phyloP scores from a whole-genome alignment of 2,113 vertebrate species.

The Planiliza haematocheilus region DNA sequence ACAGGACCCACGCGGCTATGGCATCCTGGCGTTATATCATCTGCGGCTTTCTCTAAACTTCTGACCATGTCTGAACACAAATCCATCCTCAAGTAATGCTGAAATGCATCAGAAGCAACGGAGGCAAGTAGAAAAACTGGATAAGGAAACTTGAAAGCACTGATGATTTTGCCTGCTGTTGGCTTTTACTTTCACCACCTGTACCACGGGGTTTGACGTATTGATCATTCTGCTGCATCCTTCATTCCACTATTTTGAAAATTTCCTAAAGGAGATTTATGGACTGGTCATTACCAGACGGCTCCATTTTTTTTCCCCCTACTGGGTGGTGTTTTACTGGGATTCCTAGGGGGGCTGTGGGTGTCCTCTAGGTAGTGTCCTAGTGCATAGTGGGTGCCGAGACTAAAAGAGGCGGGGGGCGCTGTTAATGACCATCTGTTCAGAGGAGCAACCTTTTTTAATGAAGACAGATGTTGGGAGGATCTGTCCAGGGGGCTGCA shows the following conservation, averaged over 20 bases:
- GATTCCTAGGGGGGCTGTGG: slow-evolving; percentile 47
- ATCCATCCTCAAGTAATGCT: too few species aligned
- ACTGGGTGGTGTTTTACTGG: slow-evolving; percentile 36
- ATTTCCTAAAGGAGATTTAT: slow-evolving; percentile 61
- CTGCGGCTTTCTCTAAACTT: too few species aligned
- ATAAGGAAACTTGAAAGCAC: slow-evolving; percentile 10
- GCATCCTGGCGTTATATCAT: slow-evolving; percentile 24
- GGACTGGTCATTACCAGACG: slow-evolving; percentile 66
- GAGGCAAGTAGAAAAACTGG: slow-evolving; percentile 2
- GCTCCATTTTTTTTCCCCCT: slow-evolving; percentile 46
- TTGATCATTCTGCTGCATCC: slow-evolving; percentile 49
- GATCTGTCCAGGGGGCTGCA: slow-evolving; percentile 74
- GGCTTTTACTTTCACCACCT: background rate
- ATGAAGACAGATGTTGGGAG: slow-evolving; percentile 83
- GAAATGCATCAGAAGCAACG: too few species aligned
- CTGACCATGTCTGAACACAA: too few species aligned
- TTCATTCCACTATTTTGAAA: slow-evolving; percentile 52
- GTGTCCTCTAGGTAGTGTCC: slow-evolving; percentile 81
- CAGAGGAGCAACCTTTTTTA: slow-evolving; percentile 78
- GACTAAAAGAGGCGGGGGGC: slow-evolving; percentile 42
- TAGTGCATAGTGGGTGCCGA: slow-evolving; percentile 61
- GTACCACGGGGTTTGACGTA: slow-evolving; percentile 34
- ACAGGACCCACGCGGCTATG: slow-evolving; percentile 20
- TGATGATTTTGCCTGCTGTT: background rate
- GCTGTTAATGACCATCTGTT: slow-evolving; percentile 85